A percentile compares a stretch with the other conserved stretches of the same genome.
These are phyloP conservation scores for Chironomus riparius DNA, from an alignment of 2,888 invertebrate genomes.

Conservation along the genomic window DNA sequence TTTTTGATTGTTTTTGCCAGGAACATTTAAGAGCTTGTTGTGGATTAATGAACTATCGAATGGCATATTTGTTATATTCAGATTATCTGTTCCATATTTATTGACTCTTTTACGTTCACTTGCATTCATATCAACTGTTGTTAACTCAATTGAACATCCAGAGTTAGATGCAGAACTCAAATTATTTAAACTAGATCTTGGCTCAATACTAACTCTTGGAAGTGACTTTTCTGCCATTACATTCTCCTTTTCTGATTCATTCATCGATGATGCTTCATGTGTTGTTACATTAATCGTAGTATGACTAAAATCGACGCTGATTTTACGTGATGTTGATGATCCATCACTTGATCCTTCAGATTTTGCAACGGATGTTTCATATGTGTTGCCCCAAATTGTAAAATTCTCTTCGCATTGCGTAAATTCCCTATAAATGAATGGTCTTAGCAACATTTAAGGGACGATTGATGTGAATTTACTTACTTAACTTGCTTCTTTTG, in stretches of 20 bases:
- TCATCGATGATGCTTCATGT: too few relatives aligned
- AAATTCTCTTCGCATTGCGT: neutral
- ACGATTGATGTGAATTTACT: neutral
- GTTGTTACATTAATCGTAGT: neutral
- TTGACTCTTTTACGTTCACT: conserved; percentile 1
- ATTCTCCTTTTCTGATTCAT: conserved; percentile 16
- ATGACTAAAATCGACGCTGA: neutral
- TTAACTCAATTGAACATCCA: neutral
- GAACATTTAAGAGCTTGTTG: neutral
- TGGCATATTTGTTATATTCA: neutral
- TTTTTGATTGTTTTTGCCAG: neutral
- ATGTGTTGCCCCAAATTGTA: conserved; percentile 17
- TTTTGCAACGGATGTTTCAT: conserved; percentile 5
- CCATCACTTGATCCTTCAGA: neutral
- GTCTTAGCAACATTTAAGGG: neutral
- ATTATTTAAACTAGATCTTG: neutral
- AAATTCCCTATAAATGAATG: conserved; percentile 12
- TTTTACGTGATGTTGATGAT: neutral
- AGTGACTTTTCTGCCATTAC: neutral
- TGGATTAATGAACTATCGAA: neutral
- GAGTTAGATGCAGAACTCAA: neutral
- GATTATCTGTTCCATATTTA: neutral
- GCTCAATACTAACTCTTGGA: too few relatives aligned
- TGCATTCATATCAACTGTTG: neutral
- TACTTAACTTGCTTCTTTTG: conserved; percentile 15